phyloP scores from a whole-genome alignment of 2,797 vertebrate genomes.

The Ammospiza maritima region DNA sequence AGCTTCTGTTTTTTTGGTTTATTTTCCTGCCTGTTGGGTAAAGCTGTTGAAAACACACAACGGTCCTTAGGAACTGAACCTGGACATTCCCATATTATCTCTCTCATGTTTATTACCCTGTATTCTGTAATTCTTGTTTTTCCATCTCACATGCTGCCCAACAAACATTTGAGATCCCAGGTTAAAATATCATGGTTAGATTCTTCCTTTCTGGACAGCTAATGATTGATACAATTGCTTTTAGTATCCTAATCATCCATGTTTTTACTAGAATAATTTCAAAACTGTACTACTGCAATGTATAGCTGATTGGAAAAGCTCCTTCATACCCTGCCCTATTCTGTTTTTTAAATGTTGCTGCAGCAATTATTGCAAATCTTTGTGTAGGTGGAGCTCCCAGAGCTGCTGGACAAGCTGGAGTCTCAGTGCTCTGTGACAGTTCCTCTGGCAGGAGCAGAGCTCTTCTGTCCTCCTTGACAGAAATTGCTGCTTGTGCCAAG shows the following conservation, averaged over 20 bases:
- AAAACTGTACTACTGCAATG: background rate
- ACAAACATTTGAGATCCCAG: background rate
- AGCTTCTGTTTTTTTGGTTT: background rate
- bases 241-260: background rate
- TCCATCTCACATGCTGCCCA: background rate
- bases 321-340: background rate
- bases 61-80: background rate
- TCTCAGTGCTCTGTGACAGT: background rate
- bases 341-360: background rate
- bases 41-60: background rate
- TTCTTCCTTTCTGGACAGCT: background rate
- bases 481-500: background rate
- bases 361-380: background rate
- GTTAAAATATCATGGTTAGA: background rate
- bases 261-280: background rate
- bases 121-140: background rate
- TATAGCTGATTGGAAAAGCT: background rate
- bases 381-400: background rate
- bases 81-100: background rate
- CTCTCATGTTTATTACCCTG: background rate
- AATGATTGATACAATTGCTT: background rate
- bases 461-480: accelerated
- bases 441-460: background rate
- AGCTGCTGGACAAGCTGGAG: background rate
- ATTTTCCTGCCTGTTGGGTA: background rate